Evolutionary conservation across 2,888 invertebrate species (phyloP).

Genomic region (Aporophyla lueneburgensis): DNA sequence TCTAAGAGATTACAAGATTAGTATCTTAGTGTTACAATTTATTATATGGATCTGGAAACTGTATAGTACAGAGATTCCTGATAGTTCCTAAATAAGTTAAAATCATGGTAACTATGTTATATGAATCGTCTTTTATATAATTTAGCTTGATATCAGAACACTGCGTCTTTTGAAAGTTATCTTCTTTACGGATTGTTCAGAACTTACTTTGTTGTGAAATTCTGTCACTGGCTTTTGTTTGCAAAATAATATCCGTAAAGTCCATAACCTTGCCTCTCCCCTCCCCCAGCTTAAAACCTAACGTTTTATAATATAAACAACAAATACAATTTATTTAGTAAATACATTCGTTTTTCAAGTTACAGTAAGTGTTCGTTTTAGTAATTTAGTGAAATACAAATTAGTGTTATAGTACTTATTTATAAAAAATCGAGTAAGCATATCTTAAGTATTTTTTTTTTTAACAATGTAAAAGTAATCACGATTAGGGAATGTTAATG

Average conservation of each 20-base stretch:
- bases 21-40: slow-evolving; percentile 61
- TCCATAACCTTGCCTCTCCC: slow-evolving; percentile 1
- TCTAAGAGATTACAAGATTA: slow-evolving; percentile 82
- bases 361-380: slow-evolving; percentile 51
- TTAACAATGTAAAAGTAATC: slow-evolving; percentile 49
- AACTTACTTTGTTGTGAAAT: neutral
- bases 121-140: slow-evolving; percentile 50
- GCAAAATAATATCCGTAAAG: slow-evolving; percentile 28
- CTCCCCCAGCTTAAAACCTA: slow-evolving; percentile 52
- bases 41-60: slow-evolving; percentile 66
- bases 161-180: slow-evolving; percentile 12
- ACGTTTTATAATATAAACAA: slow-evolving; percentile 48
- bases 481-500: slow-evolving; percentile 51
- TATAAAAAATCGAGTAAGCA: slow-evolving; percentile 54
- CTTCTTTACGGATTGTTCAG: slow-evolving; percentile 28
- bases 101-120: slow-evolving; percentile 63
- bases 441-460: slow-evolving; percentile 28
- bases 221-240: neutral
- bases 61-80: slow-evolving; percentile 51
- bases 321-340: slow-evolving; percentile 54
- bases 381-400: slow-evolving; percentile 55
- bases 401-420: slow-evolving; percentile 48
- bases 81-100: slow-evolving; percentile 49
- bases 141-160: slow-evolving; percentile 33
- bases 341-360: slow-evolving; percentile 47